phyloP scores from a whole-genome alignment of 2,797 vertebrate genomes.

The Sebastiscus albofasciatus region DNA sequence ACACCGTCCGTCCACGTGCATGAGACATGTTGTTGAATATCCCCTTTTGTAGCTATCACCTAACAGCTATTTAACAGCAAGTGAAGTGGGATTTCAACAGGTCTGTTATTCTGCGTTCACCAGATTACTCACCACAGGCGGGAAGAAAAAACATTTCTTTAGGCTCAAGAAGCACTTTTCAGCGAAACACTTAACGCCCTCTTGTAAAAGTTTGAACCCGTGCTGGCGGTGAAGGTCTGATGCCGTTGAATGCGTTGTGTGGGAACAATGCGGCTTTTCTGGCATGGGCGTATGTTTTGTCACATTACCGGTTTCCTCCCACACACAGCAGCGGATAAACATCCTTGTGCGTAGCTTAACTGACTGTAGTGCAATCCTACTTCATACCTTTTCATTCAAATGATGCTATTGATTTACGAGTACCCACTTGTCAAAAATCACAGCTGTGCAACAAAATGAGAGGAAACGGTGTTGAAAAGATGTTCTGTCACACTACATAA shows the following conservation, averaged over 20 bases:
- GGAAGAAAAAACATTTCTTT: neutral
- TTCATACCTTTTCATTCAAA: neutral
- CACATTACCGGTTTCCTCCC: conserved; percentile 13
- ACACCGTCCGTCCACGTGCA: neutral
- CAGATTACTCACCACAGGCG: neutral
- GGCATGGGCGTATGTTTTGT: conserved; percentile 3
- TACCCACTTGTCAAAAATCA: neutral
- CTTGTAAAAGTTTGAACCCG: conserved; percentile 9
- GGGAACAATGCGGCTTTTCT: conserved; percentile 13
- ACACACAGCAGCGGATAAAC: conserved; percentile 17
- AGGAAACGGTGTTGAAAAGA: neutral
- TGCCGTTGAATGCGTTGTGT: neutral
- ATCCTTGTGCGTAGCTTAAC: neutral
- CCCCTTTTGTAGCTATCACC: neutral
- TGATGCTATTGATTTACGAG: neutral
- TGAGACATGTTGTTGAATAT: neutral
- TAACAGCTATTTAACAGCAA: neutral
- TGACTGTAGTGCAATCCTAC: neutral
- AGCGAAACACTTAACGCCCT: neutral
- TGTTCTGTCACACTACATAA: neutral
- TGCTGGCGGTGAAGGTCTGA: conserved; percentile 4
- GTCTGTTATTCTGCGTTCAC: neutral
- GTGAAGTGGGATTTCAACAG: neutral
- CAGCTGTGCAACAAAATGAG: neutral
- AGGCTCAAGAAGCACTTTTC: neutral